Conservation (phyloP, 2,888 invertebrate species). For the Cerastis leucographa region DNA sequence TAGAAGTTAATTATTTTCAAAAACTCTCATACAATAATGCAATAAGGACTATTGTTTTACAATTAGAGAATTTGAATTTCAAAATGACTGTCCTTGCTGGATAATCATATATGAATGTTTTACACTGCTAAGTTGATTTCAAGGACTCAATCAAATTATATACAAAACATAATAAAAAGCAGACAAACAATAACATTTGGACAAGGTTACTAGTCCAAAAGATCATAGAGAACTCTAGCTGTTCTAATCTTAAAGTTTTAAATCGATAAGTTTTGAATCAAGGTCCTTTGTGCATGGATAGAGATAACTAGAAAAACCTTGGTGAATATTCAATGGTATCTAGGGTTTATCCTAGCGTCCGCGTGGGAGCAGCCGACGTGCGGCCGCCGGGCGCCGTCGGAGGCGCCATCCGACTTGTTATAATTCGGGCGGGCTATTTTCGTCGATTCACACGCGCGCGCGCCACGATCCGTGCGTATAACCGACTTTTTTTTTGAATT, state of each 20-base stretch:
- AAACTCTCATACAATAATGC: slow-evolving; percentile 1
- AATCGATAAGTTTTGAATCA: not conserved
- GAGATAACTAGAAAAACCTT: slow-evolving; percentile 54
- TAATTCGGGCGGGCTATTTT: slow-evolving; percentile 90
- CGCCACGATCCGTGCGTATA: slow-evolving; percentile 82
- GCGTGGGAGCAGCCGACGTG: slow-evolving; percentile 72
- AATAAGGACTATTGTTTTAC: slow-evolving; percentile 11
- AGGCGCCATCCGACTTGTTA: slow-evolving; percentile 88
- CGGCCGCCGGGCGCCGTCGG: slow-evolving; percentile 84
- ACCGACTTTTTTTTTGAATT: slow-evolving; percentile 79
- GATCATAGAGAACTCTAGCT: slow-evolving; percentile 4
- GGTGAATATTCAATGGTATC: slow-evolving; percentile 62
- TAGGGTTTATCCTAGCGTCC: slow-evolving; percentile 68
- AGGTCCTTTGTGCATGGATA: slow-evolving; percentile 10
- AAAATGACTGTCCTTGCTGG: slow-evolving; percentile 16
- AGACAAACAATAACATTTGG: slow-evolving; percentile 13
- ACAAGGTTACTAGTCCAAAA: not conserved
- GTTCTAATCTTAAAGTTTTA: not conserved
- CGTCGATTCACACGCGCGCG: slow-evolving; percentile 87
- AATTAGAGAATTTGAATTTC: not conserved
- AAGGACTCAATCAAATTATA: slow-evolving; percentile 3
- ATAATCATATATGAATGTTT: slow-evolving; percentile 33
- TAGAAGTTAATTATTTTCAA: slow-evolving; percentile 6
- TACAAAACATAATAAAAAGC: slow-evolving; percentile 7
- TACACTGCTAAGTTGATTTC: slow-evolving; percentile 5